Evolutionary conservation across 2,888 invertebrate genomes (phyloP).

Genomic region (Pheosia gnoma): DNA sequence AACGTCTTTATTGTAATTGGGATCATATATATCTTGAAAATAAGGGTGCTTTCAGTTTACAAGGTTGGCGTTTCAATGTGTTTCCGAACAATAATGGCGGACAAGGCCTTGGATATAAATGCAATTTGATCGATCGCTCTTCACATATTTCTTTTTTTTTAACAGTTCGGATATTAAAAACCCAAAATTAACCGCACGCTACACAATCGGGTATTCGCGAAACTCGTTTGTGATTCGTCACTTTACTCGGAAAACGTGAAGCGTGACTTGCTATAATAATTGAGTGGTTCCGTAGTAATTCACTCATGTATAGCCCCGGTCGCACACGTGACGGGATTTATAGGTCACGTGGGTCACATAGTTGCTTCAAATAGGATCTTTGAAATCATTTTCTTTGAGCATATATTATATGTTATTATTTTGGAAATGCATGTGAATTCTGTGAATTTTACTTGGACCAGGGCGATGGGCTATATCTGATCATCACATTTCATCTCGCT

Average conservation of each 20-base stretch:
- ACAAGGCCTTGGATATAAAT: background rate
- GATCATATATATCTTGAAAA: no score
- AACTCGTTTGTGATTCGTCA: constrained; percentile 40
- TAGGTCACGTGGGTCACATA: background rate
- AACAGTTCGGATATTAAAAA: constrained; percentile 22
- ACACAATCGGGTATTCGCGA: constrained; percentile 25
- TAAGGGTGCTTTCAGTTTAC: no score
- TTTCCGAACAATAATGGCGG: no score
- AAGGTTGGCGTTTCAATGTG: no score
- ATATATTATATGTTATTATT: no score
- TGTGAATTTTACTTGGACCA: no score
- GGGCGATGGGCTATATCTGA: no score
- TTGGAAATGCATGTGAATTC: no score
- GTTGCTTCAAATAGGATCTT: background rate
- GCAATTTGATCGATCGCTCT: background rate
- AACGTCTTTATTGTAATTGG: no score
- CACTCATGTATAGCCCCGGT: background rate
- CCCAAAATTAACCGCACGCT: constrained; percentile 34
- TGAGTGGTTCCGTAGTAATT: constrained; percentile 18
- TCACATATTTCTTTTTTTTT: background rate
- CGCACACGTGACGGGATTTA: background rate
- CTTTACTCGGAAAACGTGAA: constrained; percentile 14
- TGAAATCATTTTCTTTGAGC: no score
- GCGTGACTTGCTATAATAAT: constrained; percentile 3
- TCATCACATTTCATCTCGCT: no score